phyloP scores from a whole-genome alignment of 2,113 vertebrate genomes.

The Oreochromis spilurus region DNA sequence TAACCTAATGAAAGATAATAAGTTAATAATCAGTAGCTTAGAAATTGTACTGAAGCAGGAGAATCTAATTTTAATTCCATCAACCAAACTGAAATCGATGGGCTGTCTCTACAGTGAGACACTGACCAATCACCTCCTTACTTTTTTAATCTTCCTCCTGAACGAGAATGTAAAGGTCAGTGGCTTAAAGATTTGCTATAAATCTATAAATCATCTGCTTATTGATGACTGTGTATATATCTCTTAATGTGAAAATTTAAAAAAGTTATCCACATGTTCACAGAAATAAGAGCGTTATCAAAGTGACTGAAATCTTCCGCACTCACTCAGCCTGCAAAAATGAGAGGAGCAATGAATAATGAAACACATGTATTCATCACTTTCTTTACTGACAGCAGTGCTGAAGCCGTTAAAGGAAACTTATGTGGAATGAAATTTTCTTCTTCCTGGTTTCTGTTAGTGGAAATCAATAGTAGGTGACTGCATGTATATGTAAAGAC shows the following conservation, averaged over 20 bases:
- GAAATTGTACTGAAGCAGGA: slow-evolving; percentile 1
- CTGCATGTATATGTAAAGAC: neutral
- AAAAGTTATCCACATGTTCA: neutral
- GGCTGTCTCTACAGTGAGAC: neutral
- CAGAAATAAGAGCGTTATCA: neutral
- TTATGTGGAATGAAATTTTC: neutral
- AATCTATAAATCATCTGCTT: neutral
- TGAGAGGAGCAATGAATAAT: neutral
- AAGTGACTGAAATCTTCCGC: neutral
- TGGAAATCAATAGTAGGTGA: neutral
- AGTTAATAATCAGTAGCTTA: slow-evolving; percentile 45
- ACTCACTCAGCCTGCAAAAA: neutral
- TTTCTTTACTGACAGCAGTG: neutral
- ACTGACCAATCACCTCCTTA: neutral
- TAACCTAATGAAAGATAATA: slow-evolving; percentile 41
- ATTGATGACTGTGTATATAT: neutral
- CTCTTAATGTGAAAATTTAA: neutral
- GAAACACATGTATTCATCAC: neutral
- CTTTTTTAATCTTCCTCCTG: neutral
- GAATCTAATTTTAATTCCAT: slow-evolving; percentile 32
- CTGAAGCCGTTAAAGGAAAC: neutral
- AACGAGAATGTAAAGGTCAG: neutral
- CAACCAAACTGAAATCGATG: slow-evolving; percentile 16
- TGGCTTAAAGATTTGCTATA: neutral
- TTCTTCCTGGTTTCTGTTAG: neutral